These are phyloP conservation scores for Sinhomidia bicolor DNA, from an alignment of 2,888 invertebrate genomes.

Conservation along the genomic window DNA sequence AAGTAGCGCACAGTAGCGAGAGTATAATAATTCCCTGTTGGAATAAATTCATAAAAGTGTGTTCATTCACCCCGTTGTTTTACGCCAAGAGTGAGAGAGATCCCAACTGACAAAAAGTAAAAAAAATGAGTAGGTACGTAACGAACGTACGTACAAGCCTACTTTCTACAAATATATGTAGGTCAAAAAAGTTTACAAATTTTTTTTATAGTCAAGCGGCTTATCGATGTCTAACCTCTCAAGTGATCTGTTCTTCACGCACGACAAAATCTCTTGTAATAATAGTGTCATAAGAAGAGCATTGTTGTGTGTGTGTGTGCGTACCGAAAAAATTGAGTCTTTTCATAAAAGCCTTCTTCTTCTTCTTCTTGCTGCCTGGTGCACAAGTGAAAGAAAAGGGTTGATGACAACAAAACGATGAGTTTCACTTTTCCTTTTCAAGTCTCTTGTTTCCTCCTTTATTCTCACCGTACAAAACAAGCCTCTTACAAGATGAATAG, in stretches of 20 bases:
- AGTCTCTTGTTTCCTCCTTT: conserved; percentile 18
- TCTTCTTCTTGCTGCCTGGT: too few species aligned
- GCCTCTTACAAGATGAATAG: conserved; percentile 13
- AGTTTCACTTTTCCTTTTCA: conserved; percentile 41
- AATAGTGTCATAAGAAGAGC: conserved; percentile 59
- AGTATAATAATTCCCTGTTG: too few species aligned
- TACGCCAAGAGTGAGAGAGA: too few species aligned
- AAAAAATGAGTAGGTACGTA: not conserved
- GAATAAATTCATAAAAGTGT: too few species aligned
- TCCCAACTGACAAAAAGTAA: not conserved
- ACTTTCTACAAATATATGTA: conserved; percentile 39
- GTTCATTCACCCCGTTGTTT: not conserved
- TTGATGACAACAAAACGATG: conserved; percentile 66
- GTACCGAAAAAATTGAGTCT: conserved; percentile 39
- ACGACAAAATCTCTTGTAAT: conserved; percentile 53
- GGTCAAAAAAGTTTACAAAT: conserved; percentile 57
- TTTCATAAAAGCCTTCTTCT: conserved; percentile 56
- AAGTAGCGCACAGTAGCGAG: too few species aligned
- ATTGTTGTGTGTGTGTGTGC: conserved; percentile 50
- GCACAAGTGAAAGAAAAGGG: conserved; percentile 62
- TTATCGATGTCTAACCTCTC: conserved; percentile 58
- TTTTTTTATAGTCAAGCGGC: conserved; percentile 43
- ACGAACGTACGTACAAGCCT: not conserved
- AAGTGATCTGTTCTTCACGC: conserved; percentile 71
- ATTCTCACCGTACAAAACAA: conserved; percentile 38